These are phyloP conservation scores for Tridacna crocea DNA, from an alignment of 2,888 invertebrate species.

Conservation along the genomic window DNA sequence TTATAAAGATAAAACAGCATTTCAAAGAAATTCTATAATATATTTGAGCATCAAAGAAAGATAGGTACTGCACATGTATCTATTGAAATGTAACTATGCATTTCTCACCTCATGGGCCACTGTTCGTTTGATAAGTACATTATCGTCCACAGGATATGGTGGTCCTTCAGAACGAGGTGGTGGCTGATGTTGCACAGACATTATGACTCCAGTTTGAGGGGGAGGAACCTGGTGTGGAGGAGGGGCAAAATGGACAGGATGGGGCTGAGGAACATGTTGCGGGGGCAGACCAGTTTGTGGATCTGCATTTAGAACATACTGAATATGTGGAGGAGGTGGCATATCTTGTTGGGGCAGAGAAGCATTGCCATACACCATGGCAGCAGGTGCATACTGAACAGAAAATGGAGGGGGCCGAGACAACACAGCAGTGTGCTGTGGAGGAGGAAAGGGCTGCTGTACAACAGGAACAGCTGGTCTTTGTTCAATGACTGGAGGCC, in stretches of 20 bases:
- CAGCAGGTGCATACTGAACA: conserved; percentile 26
- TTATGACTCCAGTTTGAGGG: background rate
- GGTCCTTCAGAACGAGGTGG: conserved; percentile 25
- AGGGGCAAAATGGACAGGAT: conserved; percentile 9
- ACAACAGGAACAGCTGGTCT: background rate
- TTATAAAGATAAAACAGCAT: too few species aligned
- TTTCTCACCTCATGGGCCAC: conserved; percentile 20
- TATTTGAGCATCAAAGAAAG: too few species aligned
- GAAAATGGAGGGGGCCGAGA: conserved; percentile 12
- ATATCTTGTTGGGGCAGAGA: background rate
- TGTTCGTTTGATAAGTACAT: conserved; percentile 22
- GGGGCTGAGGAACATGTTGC: conserved; percentile 26
- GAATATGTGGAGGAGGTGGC: background rate
- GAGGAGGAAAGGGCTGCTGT: background rate
- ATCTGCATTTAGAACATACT: background rate
- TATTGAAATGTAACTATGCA: too few species aligned
- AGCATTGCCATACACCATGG: background rate
- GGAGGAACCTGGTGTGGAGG: conserved; percentile 19
- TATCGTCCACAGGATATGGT: conserved; percentile 38
- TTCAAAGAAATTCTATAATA: too few species aligned
- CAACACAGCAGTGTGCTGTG: conserved; percentile 5
- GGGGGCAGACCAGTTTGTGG: conserved; percentile 21
- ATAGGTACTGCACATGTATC: too few species aligned
- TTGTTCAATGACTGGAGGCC: conserved; percentile 10
- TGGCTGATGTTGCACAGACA: conserved; percentile 6